Conservation (phyloP, 2,113 vertebrate species). For the Hymenochirus boettgeri region DNA sequence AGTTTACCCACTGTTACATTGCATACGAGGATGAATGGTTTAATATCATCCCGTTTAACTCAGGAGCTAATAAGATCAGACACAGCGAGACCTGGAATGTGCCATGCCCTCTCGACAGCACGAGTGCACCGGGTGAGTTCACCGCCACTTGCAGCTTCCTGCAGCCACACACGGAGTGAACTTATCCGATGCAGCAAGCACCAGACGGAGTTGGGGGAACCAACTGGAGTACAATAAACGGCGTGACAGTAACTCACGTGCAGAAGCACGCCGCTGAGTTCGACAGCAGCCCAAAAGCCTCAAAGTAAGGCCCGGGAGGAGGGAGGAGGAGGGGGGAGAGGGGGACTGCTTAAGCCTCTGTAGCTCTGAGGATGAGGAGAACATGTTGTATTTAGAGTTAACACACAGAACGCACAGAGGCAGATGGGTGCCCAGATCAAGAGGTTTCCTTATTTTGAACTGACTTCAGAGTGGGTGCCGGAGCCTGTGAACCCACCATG, state of each 20-base stretch:
- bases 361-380: constrained; percentile 42
- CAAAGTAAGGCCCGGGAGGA: constrained; percentile 78
- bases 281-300: constrained; percentile 93
- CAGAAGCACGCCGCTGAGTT: constrained; percentile 86
- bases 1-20: no score
- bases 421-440: constrained; percentile 79
- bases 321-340: constrained; percentile 40
- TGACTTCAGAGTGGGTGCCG: neutral
- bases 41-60: no score
- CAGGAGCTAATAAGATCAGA: constrained; percentile 92
- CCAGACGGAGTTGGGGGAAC: constrained; percentile 87
- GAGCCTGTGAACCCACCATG: constrained; percentile 48
- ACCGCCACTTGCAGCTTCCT: constrained; percentile 78
- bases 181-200: constrained; percentile 89
- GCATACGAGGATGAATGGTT: no score
- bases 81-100: constrained; percentile 84
- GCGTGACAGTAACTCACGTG: constrained; percentile 84
- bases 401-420: constrained; percentile 63
- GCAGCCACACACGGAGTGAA: constrained; percentile 80
- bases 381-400: constrained; percentile 58
- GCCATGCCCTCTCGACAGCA: constrained; percentile 83
- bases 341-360: constrained; percentile 26
- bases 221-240: constrained; percentile 92
- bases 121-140: constrained; percentile 84
- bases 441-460: constrained; percentile 49